Evolutionary conservation across 2,797 vertebrate genomes (phyloP).

Genomic region (Eleutherodactylus coqui): DNA sequence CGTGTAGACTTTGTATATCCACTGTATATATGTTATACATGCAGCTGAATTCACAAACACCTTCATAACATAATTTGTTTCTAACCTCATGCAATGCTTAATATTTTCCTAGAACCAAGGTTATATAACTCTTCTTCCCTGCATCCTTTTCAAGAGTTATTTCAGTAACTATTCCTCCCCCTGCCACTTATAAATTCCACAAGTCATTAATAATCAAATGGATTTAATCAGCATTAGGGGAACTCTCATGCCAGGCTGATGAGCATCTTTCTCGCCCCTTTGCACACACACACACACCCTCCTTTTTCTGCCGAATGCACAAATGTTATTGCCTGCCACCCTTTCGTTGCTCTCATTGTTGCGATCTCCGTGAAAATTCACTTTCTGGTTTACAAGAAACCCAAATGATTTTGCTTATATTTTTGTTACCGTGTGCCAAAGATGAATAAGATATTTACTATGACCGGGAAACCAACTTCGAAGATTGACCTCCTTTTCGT

Average conservation of each 20-base stretch:
- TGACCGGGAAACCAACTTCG: too few relatives aligned
- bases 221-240: conserved; percentile 63
- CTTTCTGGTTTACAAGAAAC: neutral
- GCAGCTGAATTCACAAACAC: neutral
- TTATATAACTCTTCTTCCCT: conserved; percentile 53
- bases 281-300: conserved; percentile 43
- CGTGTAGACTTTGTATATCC: too few relatives aligned
- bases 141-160: conserved; percentile 48
- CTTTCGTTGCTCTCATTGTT: conserved; percentile 23
- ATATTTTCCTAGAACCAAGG: conserved; percentile 35
- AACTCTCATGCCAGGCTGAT: conserved; percentile 60
- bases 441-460: too few relatives aligned
- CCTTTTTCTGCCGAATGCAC: conserved; percentile 33
- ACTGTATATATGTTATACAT: neutral
- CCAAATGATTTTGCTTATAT: too few relatives aligned
- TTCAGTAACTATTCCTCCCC: conserved; percentile 56
- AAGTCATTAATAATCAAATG: conserved; percentile 63
- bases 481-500: too few relatives aligned
- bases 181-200: conserved; percentile 61
- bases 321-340: conserved; percentile 30
- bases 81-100: conserved; percentile 14
- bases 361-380: too few relatives aligned
- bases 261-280: conserved; percentile 53
- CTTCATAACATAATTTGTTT: neutral
- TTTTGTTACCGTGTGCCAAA: too few relatives aligned